Evolutionary conservation across 2,797 vertebrate genomes (phyloP).

Genomic region (Sebastes steindachneri): DNA sequence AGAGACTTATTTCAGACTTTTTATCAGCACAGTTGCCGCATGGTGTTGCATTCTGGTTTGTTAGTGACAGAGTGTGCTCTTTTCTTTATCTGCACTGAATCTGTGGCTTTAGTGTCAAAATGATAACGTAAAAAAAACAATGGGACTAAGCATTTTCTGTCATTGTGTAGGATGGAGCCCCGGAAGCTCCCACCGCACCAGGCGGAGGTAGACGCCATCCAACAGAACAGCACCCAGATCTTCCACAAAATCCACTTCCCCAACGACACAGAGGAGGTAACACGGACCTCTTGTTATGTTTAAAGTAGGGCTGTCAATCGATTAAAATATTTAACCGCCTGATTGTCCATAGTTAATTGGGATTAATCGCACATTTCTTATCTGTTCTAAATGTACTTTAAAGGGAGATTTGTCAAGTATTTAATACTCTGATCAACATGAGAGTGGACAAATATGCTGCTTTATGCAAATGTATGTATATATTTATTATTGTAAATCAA

Average conservation of each 20-base stretch:
- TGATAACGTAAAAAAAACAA: background rate
- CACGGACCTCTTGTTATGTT: background rate
- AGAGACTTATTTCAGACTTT: background rate
- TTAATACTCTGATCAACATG: too few species aligned
- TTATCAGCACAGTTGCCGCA: background rate
- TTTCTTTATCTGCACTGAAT: background rate
- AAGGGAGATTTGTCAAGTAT: too few species aligned
- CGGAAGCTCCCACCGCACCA: constrained; percentile 94
- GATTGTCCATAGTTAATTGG: too few species aligned
- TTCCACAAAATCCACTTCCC: constrained; percentile 93
- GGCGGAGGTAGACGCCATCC: constrained; percentile 91
- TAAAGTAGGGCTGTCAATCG: too few species aligned
- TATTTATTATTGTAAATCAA: too few species aligned
- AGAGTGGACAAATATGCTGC: too few species aligned
- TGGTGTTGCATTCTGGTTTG: background rate
- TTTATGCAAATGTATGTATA: too few species aligned
- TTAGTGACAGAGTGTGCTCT: background rate
- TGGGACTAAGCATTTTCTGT: background rate
- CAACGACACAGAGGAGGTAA: constrained; percentile 89
- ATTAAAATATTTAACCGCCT: too few species aligned
- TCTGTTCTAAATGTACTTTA: too few species aligned
- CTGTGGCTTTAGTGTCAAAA: background rate
- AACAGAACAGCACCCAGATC: constrained; percentile 89
- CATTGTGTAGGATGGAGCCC: constrained; percentile 85
- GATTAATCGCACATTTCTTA: too few species aligned